Evolutionary conservation across 2,113 vertebrate species (phyloP).

Genomic region (Plecturocebus donacophilus): DNA sequence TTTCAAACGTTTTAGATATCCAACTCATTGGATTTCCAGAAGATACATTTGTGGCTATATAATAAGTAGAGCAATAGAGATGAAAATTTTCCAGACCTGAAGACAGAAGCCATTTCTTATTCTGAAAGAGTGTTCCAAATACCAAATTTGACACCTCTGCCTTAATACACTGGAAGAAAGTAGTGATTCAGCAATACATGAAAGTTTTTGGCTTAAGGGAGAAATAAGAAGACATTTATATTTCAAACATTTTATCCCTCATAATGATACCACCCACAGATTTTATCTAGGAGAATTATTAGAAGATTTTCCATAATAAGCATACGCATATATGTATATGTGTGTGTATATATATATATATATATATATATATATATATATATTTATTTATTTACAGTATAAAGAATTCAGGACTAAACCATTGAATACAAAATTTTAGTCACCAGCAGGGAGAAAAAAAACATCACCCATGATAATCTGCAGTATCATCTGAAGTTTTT

Average conservation of each 20-base stretch:
- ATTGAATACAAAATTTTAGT: background rate
- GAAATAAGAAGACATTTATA: background rate
- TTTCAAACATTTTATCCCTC: background rate
- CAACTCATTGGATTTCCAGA: background rate
- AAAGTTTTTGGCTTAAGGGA: background rate
- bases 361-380: too few species aligned
- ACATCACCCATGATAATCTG: background rate
- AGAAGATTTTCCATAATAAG: background rate
- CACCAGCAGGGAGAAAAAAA: background rate
- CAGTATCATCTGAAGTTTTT: background rate
- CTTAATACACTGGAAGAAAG: background rate
- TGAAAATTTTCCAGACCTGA: background rate
- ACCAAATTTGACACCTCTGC: background rate
- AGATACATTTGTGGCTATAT: background rate
- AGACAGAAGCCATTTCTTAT: background rate
- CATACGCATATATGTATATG: background rate
- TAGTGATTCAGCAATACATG: background rate
- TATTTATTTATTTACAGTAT: too few species aligned
- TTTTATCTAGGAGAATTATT: background rate
- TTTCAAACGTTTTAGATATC: background rate
- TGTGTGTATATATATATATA: too few species aligned
- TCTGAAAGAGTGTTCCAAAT: background rate
- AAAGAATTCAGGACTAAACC: background rate
- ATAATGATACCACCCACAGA: background rate
- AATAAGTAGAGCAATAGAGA: background rate